phyloP scores from a whole-genome alignment of 2,888 invertebrate genomes.

The Drosophila tanythrix region DNA sequence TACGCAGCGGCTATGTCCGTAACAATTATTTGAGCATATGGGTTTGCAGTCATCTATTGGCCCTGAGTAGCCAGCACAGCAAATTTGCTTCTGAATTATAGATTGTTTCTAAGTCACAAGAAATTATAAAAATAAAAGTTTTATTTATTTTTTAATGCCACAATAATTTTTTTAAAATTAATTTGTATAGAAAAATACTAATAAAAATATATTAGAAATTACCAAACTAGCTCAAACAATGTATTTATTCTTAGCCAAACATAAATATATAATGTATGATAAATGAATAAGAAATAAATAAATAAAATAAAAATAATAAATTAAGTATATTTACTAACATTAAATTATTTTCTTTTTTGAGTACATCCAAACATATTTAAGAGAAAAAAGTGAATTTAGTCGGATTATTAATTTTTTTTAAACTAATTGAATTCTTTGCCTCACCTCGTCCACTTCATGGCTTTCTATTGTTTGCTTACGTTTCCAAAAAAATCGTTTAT shows the following conservation, averaged over 20 bases:
- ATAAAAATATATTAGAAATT: background rate
- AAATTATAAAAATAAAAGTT: background rate
- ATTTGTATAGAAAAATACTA: background rate
- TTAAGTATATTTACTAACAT: too few species aligned
- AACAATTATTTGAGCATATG: constrained; percentile 14
- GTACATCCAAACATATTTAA: too few species aligned
- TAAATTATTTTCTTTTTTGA: too few species aligned
- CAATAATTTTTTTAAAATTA: background rate
- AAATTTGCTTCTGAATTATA: background rate
- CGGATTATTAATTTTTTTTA: too few species aligned
- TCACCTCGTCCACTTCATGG: constrained; percentile 7
- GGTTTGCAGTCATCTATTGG: constrained; percentile 30
- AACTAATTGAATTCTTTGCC: background rate
- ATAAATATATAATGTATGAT: background rate
- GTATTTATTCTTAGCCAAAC: too few species aligned
- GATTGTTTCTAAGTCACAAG: constrained; percentile 14
- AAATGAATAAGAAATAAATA: background rate
- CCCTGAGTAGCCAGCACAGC: constrained; percentile 55
- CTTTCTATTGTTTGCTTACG: background rate
- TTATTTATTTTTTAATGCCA: background rate
- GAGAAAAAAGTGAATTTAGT: too few species aligned
- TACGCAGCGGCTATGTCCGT: constrained; percentile 28
- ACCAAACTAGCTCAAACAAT: background rate
- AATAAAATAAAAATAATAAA: too few species aligned
- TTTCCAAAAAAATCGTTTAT: background rate